Conservation (phyloP, 2,113 vertebrate genomes). For the Mus musculus region DNA sequence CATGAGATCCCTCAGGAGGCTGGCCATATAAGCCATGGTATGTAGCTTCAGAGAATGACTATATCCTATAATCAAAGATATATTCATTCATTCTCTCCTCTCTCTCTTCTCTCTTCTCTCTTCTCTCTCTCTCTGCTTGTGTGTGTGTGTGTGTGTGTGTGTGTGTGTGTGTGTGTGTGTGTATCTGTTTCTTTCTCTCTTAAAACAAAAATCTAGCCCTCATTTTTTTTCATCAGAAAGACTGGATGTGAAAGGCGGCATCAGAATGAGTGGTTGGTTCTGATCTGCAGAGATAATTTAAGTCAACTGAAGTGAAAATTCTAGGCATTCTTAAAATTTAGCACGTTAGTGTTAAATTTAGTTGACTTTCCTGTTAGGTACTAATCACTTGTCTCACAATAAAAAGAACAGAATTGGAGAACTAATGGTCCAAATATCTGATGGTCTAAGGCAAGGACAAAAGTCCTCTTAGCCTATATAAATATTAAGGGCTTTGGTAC, state of each 20-base stretch:
- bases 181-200: neutral
- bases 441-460: neutral
- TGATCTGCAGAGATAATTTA: slow-evolving; percentile 18
- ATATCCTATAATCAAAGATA: neutral
- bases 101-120: too few species aligned
- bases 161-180: too few species aligned
- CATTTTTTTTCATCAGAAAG: neutral
- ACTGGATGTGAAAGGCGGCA: neutral
- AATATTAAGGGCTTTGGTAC: neutral
- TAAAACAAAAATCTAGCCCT: neutral
- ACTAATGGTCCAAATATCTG: neutral
- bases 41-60: neutral
- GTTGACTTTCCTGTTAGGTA: slow-evolving; percentile 5
- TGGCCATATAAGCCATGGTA: neutral
- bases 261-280: neutral
- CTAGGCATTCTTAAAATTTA: neutral
- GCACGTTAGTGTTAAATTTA: slow-evolving; percentile 43
- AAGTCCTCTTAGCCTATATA: neutral
- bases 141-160: too few species aligned
- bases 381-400: neutral
- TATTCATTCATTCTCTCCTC: neutral
- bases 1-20: neutral
- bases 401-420: neutral
- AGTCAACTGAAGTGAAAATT: neutral
- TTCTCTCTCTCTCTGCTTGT: neutral